phyloP scores from a whole-genome alignment of 1,140 invertebrate species.

The Bradysia coprophila region DNA sequence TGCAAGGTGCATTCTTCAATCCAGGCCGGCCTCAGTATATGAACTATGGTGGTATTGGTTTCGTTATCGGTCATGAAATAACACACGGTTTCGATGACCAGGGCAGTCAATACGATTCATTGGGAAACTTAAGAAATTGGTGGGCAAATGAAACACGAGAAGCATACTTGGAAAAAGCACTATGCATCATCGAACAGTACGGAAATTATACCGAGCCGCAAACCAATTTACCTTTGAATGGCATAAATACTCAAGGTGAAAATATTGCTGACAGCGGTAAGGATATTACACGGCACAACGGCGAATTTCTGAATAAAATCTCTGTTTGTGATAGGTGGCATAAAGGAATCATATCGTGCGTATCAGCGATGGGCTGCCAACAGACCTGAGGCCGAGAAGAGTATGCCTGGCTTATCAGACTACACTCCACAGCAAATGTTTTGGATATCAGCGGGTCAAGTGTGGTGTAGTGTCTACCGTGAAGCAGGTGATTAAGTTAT shows the following conservation, averaged over 20 bases:
- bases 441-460: constrained; percentile 44
- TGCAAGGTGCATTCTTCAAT: constrained; percentile 52
- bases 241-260: constrained; percentile 40
- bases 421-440: constrained; percentile 52
- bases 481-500: too few species aligned
- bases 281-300: too few species aligned
- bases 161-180: constrained; percentile 34
- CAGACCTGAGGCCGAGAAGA: constrained; percentile 17
- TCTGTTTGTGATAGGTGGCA: too few species aligned
- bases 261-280: constrained; percentile 44
- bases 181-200: constrained; percentile 55
- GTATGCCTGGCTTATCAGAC: constrained; percentile 24
- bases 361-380: constrained; percentile 27
- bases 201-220: constrained; percentile 33
- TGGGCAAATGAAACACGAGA: constrained; percentile 28
- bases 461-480: constrained; percentile 20
- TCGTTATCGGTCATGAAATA: constrained; percentile 39
- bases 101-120: constrained; percentile 75
- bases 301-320: too few species aligned
- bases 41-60: constrained; percentile 36
- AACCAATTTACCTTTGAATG: constrained; percentile 26
- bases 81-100: constrained; percentile 36
- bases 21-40: constrained; percentile 45
- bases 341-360: constrained; percentile 40
- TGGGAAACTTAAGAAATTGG: constrained; percentile 56